Base-by-base conservation (phyloP, 2,888 invertebrate species). In the Saturnia pavonia region DNA sequence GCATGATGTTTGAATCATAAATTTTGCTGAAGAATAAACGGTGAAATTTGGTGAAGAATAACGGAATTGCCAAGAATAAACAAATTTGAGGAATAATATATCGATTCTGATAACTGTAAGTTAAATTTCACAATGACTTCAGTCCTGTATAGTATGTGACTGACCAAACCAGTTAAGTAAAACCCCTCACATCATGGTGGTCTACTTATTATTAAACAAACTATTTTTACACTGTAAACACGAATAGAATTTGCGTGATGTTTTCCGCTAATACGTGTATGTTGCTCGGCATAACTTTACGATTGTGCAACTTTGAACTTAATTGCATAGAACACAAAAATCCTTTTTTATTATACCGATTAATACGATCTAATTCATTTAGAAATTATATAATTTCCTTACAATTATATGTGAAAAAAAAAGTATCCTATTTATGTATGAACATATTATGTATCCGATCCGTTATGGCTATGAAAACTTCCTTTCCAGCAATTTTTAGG, bases 211-310 rank as follows among this genome's bases (percentile, higher is more conserved):
- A 65, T 40, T 65, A 65, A 65, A 65, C 65, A 65, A 19, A 40
- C 65, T 65, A 65, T 65, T 65, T 65, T 65, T 65, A 65, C n/a
- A 65, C 65, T 40, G 65, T 40, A 40, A 40, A 34, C 65, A 65
- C 40, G 65, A 65, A 65, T 40, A 65, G 65, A 65, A 40, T 65
- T 65, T 0, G 65, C 65, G 40, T 65, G 16, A 65, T 40, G 65
- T 34, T 65, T 65, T 40, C 65, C 16, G n/a, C 40, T 40, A 40
- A 65, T n/a, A 40, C 40, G 40, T 65, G n/a, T 40, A 3, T n/a
- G n/a, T 65, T 65, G 2, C 19, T 65, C 16, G 19, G 40, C 19
- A 40, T 40, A 34, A 40, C 22, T 22, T 22, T 54, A 40, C 34
- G 65, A 60, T 25, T 27, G 57, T 57, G 14, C 27, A 60, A 14